These are phyloP conservation scores for Polydrusus pterygomalis DNA, from an alignment of 2,888 invertebrate species.

Conservation along the genomic window DNA sequence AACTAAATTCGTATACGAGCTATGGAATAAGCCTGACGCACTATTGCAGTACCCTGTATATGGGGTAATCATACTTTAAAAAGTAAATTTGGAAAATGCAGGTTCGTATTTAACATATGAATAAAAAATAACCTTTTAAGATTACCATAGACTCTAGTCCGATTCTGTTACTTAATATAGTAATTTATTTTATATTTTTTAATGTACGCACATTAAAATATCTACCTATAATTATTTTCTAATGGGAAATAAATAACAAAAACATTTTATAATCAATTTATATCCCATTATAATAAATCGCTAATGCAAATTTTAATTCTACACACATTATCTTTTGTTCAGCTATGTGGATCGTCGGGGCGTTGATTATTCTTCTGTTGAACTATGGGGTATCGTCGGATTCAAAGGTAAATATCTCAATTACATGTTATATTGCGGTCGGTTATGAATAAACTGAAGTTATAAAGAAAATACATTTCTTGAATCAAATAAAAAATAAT, in stretches of 20 bases:
- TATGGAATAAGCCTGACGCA: no score
- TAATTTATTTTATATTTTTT: not conserved
- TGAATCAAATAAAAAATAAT: no score
- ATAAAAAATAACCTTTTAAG: no score
- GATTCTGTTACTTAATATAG: not conserved
- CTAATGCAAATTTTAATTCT: not conserved
- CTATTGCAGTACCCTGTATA: no score
- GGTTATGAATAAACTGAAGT: no score
- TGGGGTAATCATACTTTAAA: no score
- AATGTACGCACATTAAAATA: conserved; percentile 7
- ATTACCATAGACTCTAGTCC: conserved; percentile 1
- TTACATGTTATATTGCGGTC: not conserved
- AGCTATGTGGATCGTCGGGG: not conserved
- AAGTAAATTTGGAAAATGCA: no score
- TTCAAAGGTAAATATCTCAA: not conserved
- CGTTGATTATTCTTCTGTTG: not conserved
- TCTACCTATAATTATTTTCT: not conserved
- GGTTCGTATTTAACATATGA: no score
- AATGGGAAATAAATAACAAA: not conserved
- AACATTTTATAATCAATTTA: not conserved
- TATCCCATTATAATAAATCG: conserved; percentile 2
- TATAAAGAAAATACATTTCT: no score
- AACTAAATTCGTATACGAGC: no score
- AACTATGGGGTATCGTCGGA: not conserved
- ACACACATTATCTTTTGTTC: not conserved